These are phyloP conservation scores for Trichechus manatus DNA, from an alignment of 2,113 vertebrate species.

Conservation along the genomic window DNA sequence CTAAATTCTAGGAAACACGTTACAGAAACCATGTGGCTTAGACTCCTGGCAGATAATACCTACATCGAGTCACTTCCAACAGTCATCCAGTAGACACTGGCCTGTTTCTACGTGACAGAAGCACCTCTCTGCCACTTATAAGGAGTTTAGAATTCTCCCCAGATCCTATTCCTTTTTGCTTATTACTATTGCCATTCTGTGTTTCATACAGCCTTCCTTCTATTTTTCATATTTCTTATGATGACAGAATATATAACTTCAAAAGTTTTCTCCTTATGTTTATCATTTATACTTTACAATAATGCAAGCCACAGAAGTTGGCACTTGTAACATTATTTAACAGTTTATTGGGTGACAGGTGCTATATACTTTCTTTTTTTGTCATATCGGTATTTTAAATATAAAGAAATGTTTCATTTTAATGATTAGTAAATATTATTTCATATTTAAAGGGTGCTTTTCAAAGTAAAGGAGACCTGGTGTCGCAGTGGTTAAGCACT, in stretches of 20 bases:
- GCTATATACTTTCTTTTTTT: not conserved
- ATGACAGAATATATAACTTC: slow-evolving; percentile 1
- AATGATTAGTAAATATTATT: slow-evolving; percentile 46
- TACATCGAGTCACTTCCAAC: not conserved
- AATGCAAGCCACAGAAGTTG: not conserved
- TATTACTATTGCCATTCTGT: not conserved
- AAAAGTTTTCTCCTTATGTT: slow-evolving; percentile 38
- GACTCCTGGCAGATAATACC: not conserved
- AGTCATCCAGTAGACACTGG: not conserved
- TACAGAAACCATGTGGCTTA: not conserved
- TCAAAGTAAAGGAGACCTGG: not conserved
- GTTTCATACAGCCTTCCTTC: not conserved
- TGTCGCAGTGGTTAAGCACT: no score
- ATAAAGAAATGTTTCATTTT: not conserved
- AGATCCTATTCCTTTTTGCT: not conserved
- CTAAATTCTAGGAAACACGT: slow-evolving; percentile 27
- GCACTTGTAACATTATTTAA: slow-evolving; percentile 19
- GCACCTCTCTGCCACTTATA: not conserved
- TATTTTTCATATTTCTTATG: slow-evolving; percentile 31
- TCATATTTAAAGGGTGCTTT: not conserved
- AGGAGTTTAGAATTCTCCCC: not conserved
- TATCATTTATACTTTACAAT: slow-evolving; percentile 10
- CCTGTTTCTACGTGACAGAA: not conserved
- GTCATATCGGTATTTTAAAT: not conserved
- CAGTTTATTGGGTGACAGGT: slow-evolving; percentile 27